phyloP scores from a whole-genome alignment of 2,113 vertebrate species.

The Engystomops pustulosus region DNA sequence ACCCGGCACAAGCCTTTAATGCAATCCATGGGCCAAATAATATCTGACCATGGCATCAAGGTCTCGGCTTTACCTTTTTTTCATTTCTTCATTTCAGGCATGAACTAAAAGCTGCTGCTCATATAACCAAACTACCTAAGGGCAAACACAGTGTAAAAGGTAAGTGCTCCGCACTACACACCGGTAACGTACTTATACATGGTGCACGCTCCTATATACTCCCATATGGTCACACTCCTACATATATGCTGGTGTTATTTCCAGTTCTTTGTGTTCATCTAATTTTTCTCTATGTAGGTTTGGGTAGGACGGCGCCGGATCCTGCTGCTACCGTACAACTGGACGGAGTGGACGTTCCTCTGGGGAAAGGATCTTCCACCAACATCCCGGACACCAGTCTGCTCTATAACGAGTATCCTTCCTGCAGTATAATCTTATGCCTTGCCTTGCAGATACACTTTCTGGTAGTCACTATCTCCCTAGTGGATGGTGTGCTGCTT shows the following conservation, averaged over 20 bases:
- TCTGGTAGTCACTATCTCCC: too few species aligned
- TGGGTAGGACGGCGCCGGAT: conserved; percentile 94
- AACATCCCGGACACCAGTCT: conserved; percentile 92
- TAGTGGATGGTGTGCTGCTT: too few species aligned
- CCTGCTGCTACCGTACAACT: conserved; percentile 80
- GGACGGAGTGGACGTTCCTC: conserved; percentile 88
- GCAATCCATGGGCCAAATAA: too few species aligned
- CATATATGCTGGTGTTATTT: too few species aligned
- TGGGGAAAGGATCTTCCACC: conserved; percentile 85
- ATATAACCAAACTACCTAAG: conserved; percentile 93
- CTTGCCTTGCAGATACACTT: neutral
- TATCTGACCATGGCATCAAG: too few species aligned
- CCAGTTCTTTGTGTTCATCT: too few species aligned
- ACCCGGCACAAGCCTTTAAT: too few species aligned
- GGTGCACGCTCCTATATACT: too few species aligned
- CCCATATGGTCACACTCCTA: too few species aligned
- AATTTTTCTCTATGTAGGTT: conserved; percentile 73
- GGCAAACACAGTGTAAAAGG: conserved; percentile 99
- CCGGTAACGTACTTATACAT: neutral
- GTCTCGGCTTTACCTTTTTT: too few species aligned
- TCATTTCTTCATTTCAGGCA: conserved; percentile 75
- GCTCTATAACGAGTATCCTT: conserved; percentile 99
- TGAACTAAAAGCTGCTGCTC: conserved; percentile 94
- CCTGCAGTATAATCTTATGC: conserved; percentile 66
- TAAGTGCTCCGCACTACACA: conserved; percentile 62